Conservation (phyloP, 2,113 vertebrate genomes). For the Bujurquina vittata region DNA sequence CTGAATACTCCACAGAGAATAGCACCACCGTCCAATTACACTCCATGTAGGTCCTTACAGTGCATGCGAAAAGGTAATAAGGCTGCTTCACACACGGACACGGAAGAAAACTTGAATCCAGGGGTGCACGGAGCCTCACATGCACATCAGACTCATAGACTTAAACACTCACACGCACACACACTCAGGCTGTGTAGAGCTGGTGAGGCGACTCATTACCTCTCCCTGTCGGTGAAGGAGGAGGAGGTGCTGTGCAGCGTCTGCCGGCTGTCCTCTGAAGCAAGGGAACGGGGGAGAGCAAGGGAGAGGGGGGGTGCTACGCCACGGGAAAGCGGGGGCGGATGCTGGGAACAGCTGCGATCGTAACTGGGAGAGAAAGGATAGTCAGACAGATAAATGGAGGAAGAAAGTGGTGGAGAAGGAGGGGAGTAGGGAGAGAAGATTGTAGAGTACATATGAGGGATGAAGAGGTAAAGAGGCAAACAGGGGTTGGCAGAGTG, state of each 20-base stretch:
- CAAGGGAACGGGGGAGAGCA: slow-evolving; percentile 78
- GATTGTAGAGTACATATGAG: not conserved
- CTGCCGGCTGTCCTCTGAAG: slow-evolving; percentile 84
- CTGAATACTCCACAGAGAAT: slow-evolving; percentile 61
- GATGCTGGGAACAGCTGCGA: slow-evolving; percentile 82
- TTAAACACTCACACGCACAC: slow-evolving; percentile 20
- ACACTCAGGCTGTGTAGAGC: slow-evolving; percentile 20
- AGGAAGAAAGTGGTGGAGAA: slow-evolving; percentile 5
- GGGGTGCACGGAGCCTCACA: slow-evolving; percentile 24
- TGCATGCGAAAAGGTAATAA: slow-evolving; percentile 21
- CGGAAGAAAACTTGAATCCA: slow-evolving; percentile 22
- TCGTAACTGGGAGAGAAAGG: slow-evolving; percentile 77
- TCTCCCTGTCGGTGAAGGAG: slow-evolving; percentile 84
- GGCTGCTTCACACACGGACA: slow-evolving; percentile 17
- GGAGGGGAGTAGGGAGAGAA: slow-evolving; percentile 9
- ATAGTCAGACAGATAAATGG: slow-evolving; percentile 46
- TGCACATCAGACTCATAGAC: slow-evolving; percentile 44
- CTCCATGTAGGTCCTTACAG: slow-evolving; percentile 35
- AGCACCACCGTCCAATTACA: slow-evolving; percentile 57
- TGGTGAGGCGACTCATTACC: slow-evolving; percentile 74
- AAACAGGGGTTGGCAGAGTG: not conserved
- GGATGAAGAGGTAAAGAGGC: not conserved
- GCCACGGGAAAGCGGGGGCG: slow-evolving; percentile 80
- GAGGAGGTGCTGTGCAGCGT: slow-evolving; percentile 82
- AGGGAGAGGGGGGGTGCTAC: slow-evolving; percentile 80